Percentiles rank a stretch among this genome's conserved stretches.
Conservation (phyloP, 2,113 vertebrate genomes). For the mouse (Mus musculus) region GRCm39 chr19:27060001-27060500, state of each 20-base stretch:
- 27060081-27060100: constrained; percentile 30
- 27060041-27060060: constrained; percentile 2
- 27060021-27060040: constrained; percentile 11
- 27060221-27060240: too few species aligned
- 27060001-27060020: neutral
- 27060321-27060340: too few species aligned
- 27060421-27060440: neutral
- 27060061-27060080: neutral
- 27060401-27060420: neutral
- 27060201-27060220: neutral
- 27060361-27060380: neutral
- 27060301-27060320: too few species aligned
- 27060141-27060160: neutral
- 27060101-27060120: neutral
- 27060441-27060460: neutral
- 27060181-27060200: neutral
- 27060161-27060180: neutral
- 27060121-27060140: neutral
- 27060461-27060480: neutral
- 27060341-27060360: neutral
- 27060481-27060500: neutral
- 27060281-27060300: neutral
- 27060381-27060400: neutral
- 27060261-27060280: neutral
- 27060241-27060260: neutral